A percentile compares a stretch with the other conserved stretches of the same genome.
Conservation (phyloP, 2,888 invertebrate genomes). For the Dynastes maya region DNA sequence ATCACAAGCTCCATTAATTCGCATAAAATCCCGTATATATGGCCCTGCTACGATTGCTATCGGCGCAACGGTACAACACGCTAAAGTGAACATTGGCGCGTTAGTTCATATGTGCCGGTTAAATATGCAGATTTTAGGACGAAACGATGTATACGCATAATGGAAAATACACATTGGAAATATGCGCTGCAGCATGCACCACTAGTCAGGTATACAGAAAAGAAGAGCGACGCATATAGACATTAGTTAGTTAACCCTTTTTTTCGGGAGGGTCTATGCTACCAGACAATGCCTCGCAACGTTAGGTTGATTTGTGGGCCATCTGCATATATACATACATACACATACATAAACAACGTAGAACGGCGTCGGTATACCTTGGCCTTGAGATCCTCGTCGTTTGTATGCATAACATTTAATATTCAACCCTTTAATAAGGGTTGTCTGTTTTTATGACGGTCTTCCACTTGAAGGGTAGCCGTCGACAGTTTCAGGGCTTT, state of each 20-base stretch:
- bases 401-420: constrained; percentile 50
- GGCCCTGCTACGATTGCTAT: constrained; percentile 57
- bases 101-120: constrained; percentile 59
- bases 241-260: constrained; percentile 51
- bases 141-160: constrained; percentile 60
- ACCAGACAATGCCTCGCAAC: constrained; percentile 64
- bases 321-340: constrained; percentile 63
- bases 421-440: constrained; percentile 55
- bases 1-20: constrained; percentile 70
- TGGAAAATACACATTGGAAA: constrained; percentile 56
- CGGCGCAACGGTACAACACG: constrained; percentile 42
- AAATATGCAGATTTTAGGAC: constrained; percentile 66
- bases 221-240: constrained; percentile 51
- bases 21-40: constrained; percentile 63
- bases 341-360: not conserved
- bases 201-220: constrained; percentile 66
- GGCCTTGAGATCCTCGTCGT: constrained; percentile 52
- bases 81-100: constrained; percentile 62
- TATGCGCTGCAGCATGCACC: constrained; percentile 67
- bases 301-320: constrained; percentile 67
- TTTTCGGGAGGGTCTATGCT: constrained; percentile 54
- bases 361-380: constrained; percentile 49
- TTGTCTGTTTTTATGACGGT: constrained; percentile 53
- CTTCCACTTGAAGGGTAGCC: constrained; percentile 45
- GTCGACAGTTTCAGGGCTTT: constrained; percentile 38